These are phyloP conservation scores for Quadroppia sp. DNA, from an alignment of 2,888 invertebrate genomes.

Conservation along the genomic window DNA sequence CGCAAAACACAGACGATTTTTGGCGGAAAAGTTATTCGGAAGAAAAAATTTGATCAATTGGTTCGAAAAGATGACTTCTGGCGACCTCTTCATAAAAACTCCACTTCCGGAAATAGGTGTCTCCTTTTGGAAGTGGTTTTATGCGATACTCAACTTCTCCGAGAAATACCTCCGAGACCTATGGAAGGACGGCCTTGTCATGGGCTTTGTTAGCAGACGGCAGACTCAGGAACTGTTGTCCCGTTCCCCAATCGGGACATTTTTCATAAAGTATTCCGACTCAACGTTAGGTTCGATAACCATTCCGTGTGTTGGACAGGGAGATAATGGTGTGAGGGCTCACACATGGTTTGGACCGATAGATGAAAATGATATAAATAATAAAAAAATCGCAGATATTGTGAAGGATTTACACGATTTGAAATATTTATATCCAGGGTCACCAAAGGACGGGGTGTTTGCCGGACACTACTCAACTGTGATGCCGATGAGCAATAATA, in stretches of 20 bases:
- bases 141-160: constrained; percentile 93
- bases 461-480: constrained; percentile 81
- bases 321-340: constrained; percentile 45
- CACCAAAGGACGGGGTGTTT: constrained; percentile 80
- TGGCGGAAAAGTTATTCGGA: constrained; percentile 85
- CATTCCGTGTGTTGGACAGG: constrained; percentile 67
- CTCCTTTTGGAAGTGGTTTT: constrained; percentile 99
- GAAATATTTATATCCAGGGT: constrained; percentile 76
- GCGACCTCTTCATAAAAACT: constrained; percentile 92
- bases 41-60: constrained; percentile 62
- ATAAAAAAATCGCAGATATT: constrained; percentile 82
- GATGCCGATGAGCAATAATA: no score
- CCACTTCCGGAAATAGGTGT: constrained; percentile 85
- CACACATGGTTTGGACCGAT: constrained; percentile 77
- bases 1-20: constrained; percentile 80
- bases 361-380: constrained; percentile 85
- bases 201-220: constrained; percentile 87
- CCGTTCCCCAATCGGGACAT: constrained; percentile 73
- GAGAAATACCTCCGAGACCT: constrained; percentile 84
- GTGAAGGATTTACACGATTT: constrained; percentile 79
- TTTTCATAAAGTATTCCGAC: constrained; percentile 91
- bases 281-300: constrained; percentile 94
- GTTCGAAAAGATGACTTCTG: no score
- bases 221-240: constrained; percentile 84
- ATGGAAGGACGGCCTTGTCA: constrained; percentile 80